A percentile compares a stretch with the other conserved stretches of the same genome.
Conservation (phyloP, 2,113 vertebrate genomes). For the Sigmodon hispidus region DNA sequence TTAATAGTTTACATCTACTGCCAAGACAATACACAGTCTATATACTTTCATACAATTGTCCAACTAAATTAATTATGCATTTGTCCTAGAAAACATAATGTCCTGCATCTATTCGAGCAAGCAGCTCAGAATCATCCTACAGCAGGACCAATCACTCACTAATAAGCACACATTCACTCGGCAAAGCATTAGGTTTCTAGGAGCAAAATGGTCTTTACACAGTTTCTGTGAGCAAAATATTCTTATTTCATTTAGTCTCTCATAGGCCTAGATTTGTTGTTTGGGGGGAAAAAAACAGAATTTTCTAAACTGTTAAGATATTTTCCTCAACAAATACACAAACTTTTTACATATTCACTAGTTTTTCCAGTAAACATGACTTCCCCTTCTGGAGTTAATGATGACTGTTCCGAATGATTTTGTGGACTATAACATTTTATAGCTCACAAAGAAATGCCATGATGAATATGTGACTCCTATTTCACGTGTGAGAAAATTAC, state of each 20-base stretch:
- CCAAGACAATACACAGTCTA: neutral
- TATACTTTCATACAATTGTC: neutral
- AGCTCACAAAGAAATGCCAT: conserved; percentile 29
- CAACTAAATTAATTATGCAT: neutral
- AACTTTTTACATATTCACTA: conserved; percentile 11
- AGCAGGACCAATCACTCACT: neutral
- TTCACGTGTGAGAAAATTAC: conserved; percentile 29
- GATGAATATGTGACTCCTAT: conserved; percentile 4
- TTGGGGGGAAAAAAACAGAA: neutral
- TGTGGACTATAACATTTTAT: conserved; percentile 1
- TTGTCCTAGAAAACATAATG: neutral
- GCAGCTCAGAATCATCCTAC: neutral
- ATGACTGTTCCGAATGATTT: neutral
- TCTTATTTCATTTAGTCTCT: neutral
- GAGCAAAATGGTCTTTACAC: neutral
- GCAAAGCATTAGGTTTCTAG: neutral
- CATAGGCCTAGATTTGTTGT: neutral
- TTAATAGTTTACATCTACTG: neutral
- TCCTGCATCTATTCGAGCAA: neutral
- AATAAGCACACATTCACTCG: neutral
- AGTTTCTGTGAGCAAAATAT: neutral
- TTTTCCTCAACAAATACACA: conserved; percentile 18
- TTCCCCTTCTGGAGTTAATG: conserved; percentile 8
- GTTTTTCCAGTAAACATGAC: conserved; percentile 3
- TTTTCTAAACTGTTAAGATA: neutral